These are phyloP conservation scores for Morinoia aosen DNA, from an alignment of 2,888 invertebrate genomes.

Conservation along the genomic window DNA sequence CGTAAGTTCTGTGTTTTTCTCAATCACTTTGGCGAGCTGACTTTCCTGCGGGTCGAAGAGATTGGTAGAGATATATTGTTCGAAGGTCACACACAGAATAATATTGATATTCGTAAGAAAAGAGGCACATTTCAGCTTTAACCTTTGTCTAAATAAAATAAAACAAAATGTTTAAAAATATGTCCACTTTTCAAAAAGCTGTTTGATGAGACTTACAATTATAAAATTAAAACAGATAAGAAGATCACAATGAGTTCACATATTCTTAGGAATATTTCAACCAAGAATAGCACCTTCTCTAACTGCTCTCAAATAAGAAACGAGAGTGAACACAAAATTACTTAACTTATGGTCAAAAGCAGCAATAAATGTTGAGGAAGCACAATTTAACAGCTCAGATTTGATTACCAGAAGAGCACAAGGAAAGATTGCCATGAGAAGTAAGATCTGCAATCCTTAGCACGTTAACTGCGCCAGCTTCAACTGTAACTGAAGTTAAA, in stretches of 20 bases:
- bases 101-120: not conserved
- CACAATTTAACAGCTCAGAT: not conserved
- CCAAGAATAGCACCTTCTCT: not conserved
- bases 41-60: constrained; percentile 70
- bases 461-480: no score
- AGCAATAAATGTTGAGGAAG: not conserved
- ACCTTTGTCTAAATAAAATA: not conserved
- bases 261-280: not conserved
- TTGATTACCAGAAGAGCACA: not conserved
- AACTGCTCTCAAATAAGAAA: not conserved
- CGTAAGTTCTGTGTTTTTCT: constrained; percentile 73
- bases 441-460: no score
- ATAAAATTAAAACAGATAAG: not conserved
- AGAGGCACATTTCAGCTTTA: not conserved
- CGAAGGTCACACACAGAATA: not conserved
- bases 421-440: no score
- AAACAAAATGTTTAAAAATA: not conserved
- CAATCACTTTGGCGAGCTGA: constrained; percentile 72
- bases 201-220: not conserved
- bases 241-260: not conserved
- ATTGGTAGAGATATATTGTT: constrained; percentile 50
- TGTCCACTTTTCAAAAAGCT: not conserved
- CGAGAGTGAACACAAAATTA: not conserved
- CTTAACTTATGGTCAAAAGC: not conserved
- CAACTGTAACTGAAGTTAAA: no score